These are phyloP conservation scores for Pseudeuparius sepicola DNA, from an alignment of 2,888 invertebrate genomes.

Conservation along the genomic window DNA sequence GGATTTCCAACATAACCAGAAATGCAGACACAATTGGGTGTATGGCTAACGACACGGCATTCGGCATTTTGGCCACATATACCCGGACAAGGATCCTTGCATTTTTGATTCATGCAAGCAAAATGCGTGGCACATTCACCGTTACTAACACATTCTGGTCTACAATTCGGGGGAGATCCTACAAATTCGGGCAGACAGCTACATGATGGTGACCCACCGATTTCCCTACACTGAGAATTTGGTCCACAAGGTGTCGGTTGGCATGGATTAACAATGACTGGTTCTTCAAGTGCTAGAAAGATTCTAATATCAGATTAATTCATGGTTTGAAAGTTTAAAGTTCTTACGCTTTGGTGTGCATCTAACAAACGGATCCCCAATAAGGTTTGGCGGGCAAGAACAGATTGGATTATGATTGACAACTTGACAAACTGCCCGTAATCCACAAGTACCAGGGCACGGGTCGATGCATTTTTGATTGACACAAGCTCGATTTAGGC, in stretches of 20 bases:
- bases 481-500: conserved; percentile 61
- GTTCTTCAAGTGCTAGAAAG: conserved; percentile 26
- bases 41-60: conserved; percentile 66
- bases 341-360: conserved; percentile 43
- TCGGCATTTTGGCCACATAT: conserved; percentile 63
- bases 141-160: conserved; percentile 71
- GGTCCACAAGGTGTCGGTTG: conserved; percentile 74
- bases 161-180: conserved; percentile 65
- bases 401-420: conserved; percentile 76
- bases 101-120: conserved; percentile 69
- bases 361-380: conserved; percentile 67
- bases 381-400: conserved; percentile 54
- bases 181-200: conserved; percentile 58
- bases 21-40: conserved; percentile 60
- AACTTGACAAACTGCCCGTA: conserved; percentile 63
- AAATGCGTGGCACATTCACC: conserved; percentile 58
- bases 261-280: conserved; percentile 52
- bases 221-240: conserved; percentile 59
- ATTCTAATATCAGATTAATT: conserved; percentile 5
- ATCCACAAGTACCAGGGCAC: conserved; percentile 74
- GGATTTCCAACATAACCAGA: conserved; percentile 66
- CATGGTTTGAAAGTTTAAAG: no score
- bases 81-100: conserved; percentile 62
- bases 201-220: conserved; percentile 60
- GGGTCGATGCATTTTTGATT: conserved; percentile 74